Base-by-base conservation (phyloP, 2,113 vertebrate genomes). In the Phaethon lepturus region DNA sequence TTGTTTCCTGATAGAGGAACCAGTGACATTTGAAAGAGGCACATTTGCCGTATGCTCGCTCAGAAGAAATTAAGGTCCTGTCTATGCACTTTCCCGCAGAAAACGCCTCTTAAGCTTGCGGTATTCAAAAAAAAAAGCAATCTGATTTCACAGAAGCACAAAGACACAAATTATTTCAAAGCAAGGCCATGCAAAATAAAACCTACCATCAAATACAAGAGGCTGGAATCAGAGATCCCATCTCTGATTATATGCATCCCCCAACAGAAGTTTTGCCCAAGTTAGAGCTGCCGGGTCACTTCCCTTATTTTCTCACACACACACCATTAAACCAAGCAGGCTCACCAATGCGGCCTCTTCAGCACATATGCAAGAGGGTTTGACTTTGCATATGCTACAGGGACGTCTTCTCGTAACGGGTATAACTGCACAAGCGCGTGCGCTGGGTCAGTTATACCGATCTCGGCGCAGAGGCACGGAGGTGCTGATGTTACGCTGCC, bases 11-110 rank as follows among this genome's bases (percentile, higher is more conserved):
- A 38, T 38, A 72, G 47, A 17, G 20, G n/a, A 94, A 80, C 17
- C 63, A 83, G 67, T 95, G 95, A 90, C 90, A 95, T 94, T 96
- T 95, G 74, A 94, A 89, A 93, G 82, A 67, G 93, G 63, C 78
- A 92, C 75, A 35, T 92, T 80, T 83, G 35, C 90, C 79, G 18
- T 8, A 66, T n/a, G 50, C 59, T 94, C 11, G 4, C 66, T 86
- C 50, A 63, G 50, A 86, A 90, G 84, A 96, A 94, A 94, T 80
- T 23, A 52, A 90, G 88, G 42, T 88, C 63, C 63, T 55, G 67
- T 40, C 93, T 90, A 33, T 90, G 88, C 82, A 83, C 82, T 86
- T 94, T 93, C 86, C 74, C 82, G 90, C 83, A 96, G 71, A 94
- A 96, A 96, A 90, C 0, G 5, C 66, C 94, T 92, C 90, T 81